Conservation (phyloP, 2,888 invertebrate species). For the Mantis religiosa region DNA sequence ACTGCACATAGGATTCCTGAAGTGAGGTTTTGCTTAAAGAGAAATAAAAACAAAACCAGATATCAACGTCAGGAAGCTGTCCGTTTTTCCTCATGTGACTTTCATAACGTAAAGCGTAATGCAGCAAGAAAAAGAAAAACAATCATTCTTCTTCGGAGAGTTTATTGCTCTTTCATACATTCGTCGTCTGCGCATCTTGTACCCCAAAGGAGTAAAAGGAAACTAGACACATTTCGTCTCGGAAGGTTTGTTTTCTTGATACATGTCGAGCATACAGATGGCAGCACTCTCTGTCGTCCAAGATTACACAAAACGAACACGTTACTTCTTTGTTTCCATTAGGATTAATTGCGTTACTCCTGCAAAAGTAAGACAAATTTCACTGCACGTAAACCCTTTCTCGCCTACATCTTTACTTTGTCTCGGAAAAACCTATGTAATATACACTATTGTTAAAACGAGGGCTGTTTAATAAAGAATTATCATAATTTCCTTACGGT, state of each 20-base stretch:
- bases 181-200: neutral
- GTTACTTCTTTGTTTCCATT: neutral
- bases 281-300: neutral
- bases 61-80: neutral
- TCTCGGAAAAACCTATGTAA: too few relatives aligned
- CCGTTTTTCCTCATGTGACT: neutral
- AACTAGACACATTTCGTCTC: neutral
- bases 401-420: neutral
- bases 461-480: too few relatives aligned
- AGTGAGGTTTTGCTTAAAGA: neutral
- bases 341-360: neutral
- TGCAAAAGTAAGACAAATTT: neutral
- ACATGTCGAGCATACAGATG: slow-evolving; percentile 15
- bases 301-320: neutral
- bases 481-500: too few relatives aligned
- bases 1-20: neutral
- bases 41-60: neutral
- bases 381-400: neutral
- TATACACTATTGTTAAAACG: too few relatives aligned
- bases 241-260: slow-evolving; percentile 1
- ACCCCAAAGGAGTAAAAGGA: neutral
- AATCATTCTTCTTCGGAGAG: neutral
- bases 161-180: neutral
- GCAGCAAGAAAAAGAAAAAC: neutral
- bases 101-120: neutral